Conservation (phyloP, 2,888 invertebrate species). For the Drosophila prostipennis region DNA sequence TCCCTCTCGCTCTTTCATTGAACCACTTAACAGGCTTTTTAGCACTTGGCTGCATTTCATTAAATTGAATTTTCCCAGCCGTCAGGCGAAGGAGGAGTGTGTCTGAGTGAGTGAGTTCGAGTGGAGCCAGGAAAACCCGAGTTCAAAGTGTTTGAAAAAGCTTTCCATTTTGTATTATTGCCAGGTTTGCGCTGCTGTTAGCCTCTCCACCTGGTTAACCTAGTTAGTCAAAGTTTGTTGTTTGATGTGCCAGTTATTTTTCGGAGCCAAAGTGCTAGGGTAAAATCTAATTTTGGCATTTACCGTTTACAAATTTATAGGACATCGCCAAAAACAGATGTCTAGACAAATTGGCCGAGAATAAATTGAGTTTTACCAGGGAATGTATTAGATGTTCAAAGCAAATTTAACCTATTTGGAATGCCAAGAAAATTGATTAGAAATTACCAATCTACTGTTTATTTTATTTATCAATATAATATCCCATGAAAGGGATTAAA, state of each 20-base stretch:
- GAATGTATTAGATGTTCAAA: not conserved
- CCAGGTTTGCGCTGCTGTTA: constrained; percentile 28
- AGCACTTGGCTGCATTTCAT: constrained; percentile 62
- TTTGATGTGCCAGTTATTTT: constrained; percentile 62
- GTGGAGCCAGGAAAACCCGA: constrained; percentile 21
- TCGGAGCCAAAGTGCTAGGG: constrained; percentile 10
- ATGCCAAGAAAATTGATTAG: not conserved
- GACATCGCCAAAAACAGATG: not conserved
- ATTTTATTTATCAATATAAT: too few species aligned
- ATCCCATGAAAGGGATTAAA: too few species aligned
- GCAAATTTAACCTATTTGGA: not conserved
- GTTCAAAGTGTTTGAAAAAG: constrained; percentile 45
- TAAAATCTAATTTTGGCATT: constrained; percentile 29
- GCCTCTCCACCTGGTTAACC: constrained; percentile 58
- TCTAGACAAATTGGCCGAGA: constrained; percentile 26
- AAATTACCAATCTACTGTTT: too few species aligned
- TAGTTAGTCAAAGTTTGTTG: constrained; percentile 59
- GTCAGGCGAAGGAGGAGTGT: constrained; percentile 2
- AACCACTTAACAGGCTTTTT: constrained; percentile 49
- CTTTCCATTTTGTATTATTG: constrained; percentile 53
- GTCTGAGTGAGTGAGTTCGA: constrained; percentile 26
- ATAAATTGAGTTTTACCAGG: constrained; percentile 6
- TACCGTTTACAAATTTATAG: constrained; percentile 13
- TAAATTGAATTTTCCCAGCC: constrained; percentile 53
- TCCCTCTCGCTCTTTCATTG: constrained; percentile 8